Conservation (phyloP, 2,888 invertebrate genomes). For the Lepidonotus clava region DNA sequence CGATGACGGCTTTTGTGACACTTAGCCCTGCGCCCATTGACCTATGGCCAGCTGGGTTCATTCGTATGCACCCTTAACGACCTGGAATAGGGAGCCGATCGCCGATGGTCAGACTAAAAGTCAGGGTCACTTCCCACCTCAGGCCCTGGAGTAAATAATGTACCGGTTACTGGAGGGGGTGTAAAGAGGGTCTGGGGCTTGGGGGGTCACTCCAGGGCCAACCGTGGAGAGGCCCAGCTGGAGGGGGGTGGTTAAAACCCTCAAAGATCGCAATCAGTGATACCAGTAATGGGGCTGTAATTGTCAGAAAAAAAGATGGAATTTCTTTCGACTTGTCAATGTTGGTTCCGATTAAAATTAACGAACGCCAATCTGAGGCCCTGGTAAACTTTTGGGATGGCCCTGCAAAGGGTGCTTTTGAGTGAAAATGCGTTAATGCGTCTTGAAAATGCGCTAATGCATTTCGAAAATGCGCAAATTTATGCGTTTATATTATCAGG, state of each 20-base stretch:
- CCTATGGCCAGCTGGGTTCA: neutral
- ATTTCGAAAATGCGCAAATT: no score
- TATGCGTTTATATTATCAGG: no score
- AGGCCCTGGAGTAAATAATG: conserved; percentile 16
- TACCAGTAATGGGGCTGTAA: no score
- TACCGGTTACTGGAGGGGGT: neutral
- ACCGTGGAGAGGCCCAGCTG: neutral
- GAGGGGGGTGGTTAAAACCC: neutral
- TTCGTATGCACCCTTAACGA: conserved; percentile 1
- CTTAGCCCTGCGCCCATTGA: neutral
- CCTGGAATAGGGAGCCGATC: neutral
- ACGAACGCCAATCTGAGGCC: no score
- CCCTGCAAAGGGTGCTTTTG: no score
- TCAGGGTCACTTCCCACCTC: conserved; percentile 22
- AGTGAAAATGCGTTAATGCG: no score
- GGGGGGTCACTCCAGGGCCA: conserved; percentile 8
- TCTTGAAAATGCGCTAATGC: no score
- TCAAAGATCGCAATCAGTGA: no score
- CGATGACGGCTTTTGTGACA: neutral
- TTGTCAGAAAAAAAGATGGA: no score
- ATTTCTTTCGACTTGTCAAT: no score
- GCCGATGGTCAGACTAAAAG: conserved; percentile 28
- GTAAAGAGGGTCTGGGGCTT: neutral
- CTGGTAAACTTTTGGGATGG: no score
- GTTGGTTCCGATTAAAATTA: no score